Base-by-base conservation (phyloP, 2,888 invertebrate species). In the Synergus laeviventris region DNA sequence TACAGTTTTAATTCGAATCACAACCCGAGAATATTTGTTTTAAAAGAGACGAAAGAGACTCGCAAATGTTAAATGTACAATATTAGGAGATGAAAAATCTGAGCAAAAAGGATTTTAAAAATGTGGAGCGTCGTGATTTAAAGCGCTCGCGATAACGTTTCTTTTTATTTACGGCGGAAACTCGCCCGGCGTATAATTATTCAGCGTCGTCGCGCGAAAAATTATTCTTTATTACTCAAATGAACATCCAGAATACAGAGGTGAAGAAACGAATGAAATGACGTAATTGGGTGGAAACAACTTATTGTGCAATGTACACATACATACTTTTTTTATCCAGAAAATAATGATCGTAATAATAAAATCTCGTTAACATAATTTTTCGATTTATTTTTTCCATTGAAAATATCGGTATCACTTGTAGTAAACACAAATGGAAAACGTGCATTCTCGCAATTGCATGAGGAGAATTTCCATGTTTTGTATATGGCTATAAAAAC, bases 161-260 rank as follows among this genome's bases (percentile, higher is more conserved):
- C 74, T 73, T 79, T 78, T 79, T 81, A 81, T 81, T 84, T 81
- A 75, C 78, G 76, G 61, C 74, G 56, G 73, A 79, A 78, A 76
- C 78, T 76, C 73, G 31, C 59, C 24, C 56, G 61, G 49, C 61
- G 74, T 74, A 39, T 76, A 83, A 83, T 82, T 81, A 78, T 78
- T 76, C 78, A 74, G 61, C 76, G 49, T 70, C 70, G n/a, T 49
- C 31, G 70, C 73, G 76, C 73, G 77, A 81, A 82, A 82, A 84
- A 83, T 83, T 82, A 79, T 81, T 77, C 78, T 78, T 81, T 77
- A 79, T 84, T 82, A 83, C 59, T 66, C 70, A 74, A 80, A 75
- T 74, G 75, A 59, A 78, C 79, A 76, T 73, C 73, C 70, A 70
- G 49, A 49, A 70, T 70, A 70, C 18, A n/a, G 70, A 70, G 49